phyloP scores from a whole-genome alignment of 2,797 vertebrate species.

The Xiphorhynchus erythropygius region DNA sequence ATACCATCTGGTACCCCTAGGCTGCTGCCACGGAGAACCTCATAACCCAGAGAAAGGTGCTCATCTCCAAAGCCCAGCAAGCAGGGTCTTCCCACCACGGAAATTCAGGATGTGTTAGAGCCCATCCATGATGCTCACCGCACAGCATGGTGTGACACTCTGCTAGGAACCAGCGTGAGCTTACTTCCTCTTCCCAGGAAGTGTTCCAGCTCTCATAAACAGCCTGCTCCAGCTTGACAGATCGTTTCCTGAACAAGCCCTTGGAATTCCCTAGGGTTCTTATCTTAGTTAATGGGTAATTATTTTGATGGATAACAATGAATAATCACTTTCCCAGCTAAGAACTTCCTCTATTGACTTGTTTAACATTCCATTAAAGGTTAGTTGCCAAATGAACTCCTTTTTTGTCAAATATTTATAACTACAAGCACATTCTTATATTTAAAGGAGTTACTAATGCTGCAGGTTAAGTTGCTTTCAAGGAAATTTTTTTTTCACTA shows the following conservation, averaged over 20 bases:
- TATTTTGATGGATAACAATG: constrained; percentile 76
- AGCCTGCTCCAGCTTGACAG: constrained; percentile 66
- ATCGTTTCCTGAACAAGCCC: constrained; percentile 75
- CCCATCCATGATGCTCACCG: neutral
- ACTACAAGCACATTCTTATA: constrained; percentile 38
- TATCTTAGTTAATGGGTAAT: constrained; percentile 75
- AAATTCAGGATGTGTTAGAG: accelerated
- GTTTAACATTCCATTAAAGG: constrained; percentile 73
- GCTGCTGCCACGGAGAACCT: accelerated
- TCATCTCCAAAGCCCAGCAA: neutral
- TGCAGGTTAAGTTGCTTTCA: constrained; percentile 22
- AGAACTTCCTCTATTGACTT: constrained; percentile 82
- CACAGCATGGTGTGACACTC: accelerated
- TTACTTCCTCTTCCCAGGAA: constrained; percentile 76
- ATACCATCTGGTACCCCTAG: accelerated
- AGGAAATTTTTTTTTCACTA: neutral
- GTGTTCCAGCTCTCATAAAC: constrained; percentile 50
- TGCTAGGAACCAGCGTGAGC: neutral
- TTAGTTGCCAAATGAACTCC: constrained; percentile 72
- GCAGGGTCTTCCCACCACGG: accelerated
- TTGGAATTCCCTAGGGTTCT: constrained; percentile 78
- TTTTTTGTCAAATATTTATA: constrained; percentile 69
- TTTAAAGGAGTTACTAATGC: constrained; percentile 37
- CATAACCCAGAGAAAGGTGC: neutral
- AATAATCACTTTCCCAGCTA: constrained; percentile 79